Conservation (phyloP, 2,113 vertebrate species). For the Cynoglossus semilaevis region DNA sequence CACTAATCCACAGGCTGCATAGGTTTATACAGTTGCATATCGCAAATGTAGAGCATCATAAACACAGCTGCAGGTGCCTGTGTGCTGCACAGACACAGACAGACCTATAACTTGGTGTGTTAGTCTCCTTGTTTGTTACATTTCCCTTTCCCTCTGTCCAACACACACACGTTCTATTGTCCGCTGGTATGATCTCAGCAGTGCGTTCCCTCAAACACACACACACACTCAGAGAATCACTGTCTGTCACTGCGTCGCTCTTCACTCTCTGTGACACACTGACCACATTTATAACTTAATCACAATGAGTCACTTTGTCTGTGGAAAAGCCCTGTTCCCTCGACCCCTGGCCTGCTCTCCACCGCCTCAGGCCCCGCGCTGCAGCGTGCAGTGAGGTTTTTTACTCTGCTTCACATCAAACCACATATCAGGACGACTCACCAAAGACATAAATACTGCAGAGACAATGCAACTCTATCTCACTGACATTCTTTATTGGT, state of each 20-base stretch:
- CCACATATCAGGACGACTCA: constrained; percentile 7
- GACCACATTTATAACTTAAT: constrained; percentile 73
- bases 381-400: constrained; percentile 21
- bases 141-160: constrained; percentile 57
- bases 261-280: constrained; percentile 63
- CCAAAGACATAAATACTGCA: constrained; percentile 18
- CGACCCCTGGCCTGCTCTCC: constrained; percentile 35
- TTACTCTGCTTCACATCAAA: constrained; percentile 44
- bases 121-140: constrained; percentile 51
- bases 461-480: background rate
- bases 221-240: constrained; percentile 59
- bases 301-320: constrained; percentile 76
- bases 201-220: constrained; percentile 38
- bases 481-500: background rate
- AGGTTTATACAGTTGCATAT: too few relatives aligned
- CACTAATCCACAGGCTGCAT: too few relatives aligned
- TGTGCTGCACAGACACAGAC: constrained; percentile 12
- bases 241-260: constrained; percentile 67
- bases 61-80: constrained; percentile 31
- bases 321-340: constrained; percentile 40
- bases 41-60: too few relatives aligned
- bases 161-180: constrained; percentile 75
- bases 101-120: constrained; percentile 26
- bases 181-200: constrained; percentile 75
- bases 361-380: constrained; percentile 51